Evolutionary conservation across 2,797 vertebrate species (phyloP), one percentile per base, ranked within the genome.

Genomic region (Gouania willdenowi): DNA sequence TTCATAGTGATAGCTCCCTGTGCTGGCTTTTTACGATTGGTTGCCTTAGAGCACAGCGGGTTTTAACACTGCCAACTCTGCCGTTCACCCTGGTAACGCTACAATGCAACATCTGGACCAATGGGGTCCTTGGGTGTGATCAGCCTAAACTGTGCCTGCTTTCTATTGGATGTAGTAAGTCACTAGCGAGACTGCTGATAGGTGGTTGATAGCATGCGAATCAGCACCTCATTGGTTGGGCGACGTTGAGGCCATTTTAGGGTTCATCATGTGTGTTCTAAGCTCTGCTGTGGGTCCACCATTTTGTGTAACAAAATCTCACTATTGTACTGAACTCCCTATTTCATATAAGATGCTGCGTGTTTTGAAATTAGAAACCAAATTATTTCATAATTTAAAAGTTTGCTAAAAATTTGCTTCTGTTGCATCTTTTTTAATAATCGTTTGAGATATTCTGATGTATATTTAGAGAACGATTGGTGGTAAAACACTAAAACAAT

Each of bases 41-140:
- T 34, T 26, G 62, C 50, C 24, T 31, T 15, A 0, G n/a, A 7
- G 14, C 37, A 47, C 32, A 30, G 43, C 26, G 48, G 57, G 42
- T 20, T 26, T 10, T 32, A 48, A 50, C 8, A 19, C 31, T 26
- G 41, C 52, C 49, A 63, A 25, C 53, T 62, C 62, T 71, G 75
- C 77, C 44, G 32, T 15, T 73, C 53, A 65, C 51, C 81, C 75
- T 77, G 58, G 80, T 82, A 81, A 84, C 83, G 50, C 62, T 37
- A 18, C 81, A 31, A 51, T 58, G 32, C 40, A 54, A 63, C 26
- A 42, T 48, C 47, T 51, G 27, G 36, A 45, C 81, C 74, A 84
- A 83, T 86, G 32, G 21, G 26, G 17, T 47, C 45, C 41, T 16
- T 1, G 8, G 19, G 30, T 28, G 48, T 10, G 10, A 84, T 84